Evolutionary conservation across 2,797 vertebrate genomes (phyloP).

Genomic region (Borostomias antarcticus): DNA sequence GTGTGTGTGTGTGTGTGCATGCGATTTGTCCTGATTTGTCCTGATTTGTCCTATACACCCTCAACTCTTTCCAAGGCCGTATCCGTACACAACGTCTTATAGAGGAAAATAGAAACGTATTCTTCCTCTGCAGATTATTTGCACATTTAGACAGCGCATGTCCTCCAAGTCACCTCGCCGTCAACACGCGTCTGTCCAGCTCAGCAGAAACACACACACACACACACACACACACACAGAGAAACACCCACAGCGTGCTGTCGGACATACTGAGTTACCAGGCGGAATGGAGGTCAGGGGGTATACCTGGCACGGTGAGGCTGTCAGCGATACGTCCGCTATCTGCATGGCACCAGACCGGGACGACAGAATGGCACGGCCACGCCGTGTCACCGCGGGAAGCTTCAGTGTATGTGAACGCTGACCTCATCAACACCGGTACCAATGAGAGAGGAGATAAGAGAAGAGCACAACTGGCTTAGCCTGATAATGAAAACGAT

Average conservation of each 20-base stretch:
- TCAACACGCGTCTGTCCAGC: slow-evolving; percentile 2
- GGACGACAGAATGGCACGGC: slow-evolving; percentile 19
- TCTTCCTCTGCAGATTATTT: no score
- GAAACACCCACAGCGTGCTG: slow-evolving; percentile 1
- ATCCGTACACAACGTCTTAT: no score
- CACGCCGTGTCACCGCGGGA: slow-evolving; percentile 25
- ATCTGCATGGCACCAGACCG: slow-evolving; percentile 23
- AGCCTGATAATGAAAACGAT: no score
- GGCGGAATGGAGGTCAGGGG: slow-evolving; percentile 18
- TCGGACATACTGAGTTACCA: slow-evolving; percentile 13
- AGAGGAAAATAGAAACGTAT: no score
- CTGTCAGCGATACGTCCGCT: slow-evolving; percentile 29
- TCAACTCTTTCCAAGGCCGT: no score
- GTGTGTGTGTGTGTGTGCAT: no score
- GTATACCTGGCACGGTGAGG: slow-evolving; percentile 26
- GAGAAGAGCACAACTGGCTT: no score
- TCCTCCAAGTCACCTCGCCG: not conserved
- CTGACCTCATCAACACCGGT: not conserved
- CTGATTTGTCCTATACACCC: no score
- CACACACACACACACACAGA: no score
- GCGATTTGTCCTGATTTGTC: no score
- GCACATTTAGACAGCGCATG: not conserved
- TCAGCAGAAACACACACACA: slow-evolving; percentile 6
- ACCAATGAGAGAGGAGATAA: no score
- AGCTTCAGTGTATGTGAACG: not conserved